These are phyloP conservation scores for Rhabdomys pumilio DNA, from an alignment of 2,797 vertebrate genomes.

Conservation along the genomic window DNA sequence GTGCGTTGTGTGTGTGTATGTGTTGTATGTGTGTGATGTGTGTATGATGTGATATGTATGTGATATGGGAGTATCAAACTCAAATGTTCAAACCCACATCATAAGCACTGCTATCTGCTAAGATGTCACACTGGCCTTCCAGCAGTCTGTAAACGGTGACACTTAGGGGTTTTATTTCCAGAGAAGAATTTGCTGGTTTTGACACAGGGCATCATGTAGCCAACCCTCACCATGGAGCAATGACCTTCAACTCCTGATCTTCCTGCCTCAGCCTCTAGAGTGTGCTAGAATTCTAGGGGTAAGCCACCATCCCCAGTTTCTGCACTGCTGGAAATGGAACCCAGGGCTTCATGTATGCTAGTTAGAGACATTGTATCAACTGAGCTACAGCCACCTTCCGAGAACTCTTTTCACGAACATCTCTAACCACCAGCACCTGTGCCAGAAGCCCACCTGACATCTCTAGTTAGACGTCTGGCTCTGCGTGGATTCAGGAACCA, in stretches of 20 bases:
- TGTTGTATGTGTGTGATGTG: too few relatives aligned
- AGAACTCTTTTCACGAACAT: background rate
- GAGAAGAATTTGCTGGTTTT: background rate
- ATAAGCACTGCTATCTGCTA: background rate
- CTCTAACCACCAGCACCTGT: background rate
- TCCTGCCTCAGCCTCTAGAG: background rate
- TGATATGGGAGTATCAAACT: background rate
- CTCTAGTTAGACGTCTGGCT: background rate
- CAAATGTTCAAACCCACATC: background rate
- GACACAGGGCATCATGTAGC: background rate
- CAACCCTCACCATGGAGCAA: background rate
- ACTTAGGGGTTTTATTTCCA: background rate
- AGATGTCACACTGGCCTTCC: background rate
- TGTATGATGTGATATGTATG: background rate
- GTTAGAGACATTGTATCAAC: background rate
- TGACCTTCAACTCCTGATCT: background rate
- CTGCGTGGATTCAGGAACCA: background rate
- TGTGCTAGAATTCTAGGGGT: too few relatives aligned
- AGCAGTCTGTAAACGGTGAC: background rate
- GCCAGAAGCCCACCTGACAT: fast-evolving
- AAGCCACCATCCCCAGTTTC: background rate
- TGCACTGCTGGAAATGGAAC: background rate
- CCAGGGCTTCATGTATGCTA: background rate
- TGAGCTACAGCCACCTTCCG: background rate
- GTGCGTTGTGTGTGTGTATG: too few relatives aligned